Evolutionary conservation across 2,113 vertebrate species (phyloP), one percentile per base, ranked within the genome.

Genomic region (Steatornis caripensis): DNA sequence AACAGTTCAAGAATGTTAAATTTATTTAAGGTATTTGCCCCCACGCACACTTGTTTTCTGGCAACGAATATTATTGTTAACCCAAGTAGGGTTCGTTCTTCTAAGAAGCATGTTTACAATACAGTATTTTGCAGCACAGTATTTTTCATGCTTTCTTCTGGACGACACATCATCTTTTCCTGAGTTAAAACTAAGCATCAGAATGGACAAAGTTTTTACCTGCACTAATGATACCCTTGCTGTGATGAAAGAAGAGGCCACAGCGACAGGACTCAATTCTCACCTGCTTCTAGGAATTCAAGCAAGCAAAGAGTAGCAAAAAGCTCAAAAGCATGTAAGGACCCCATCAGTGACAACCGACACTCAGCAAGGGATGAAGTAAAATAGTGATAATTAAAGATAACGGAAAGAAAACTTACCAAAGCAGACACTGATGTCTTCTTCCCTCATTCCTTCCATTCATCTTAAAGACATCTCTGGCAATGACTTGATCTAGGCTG

Each of bases 321-420:
- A 74, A 49, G 58, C 81, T 62, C 54, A 34, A 90, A 80, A 86
- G 78, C 24, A 65, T 55, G 55, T 18, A n/a, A 82, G 85, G 60
- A 90, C 30, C 64, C 54, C 43, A 76, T 11, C 54, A 60, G 57
- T 30, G 65, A 48, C 62, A 62, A 30, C 20, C 48, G 48, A 87
- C 34, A 10, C 36, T 15, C 12, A 58, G 41, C 11, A 53, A 83
- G 57, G 41, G 49, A 36, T 0, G 3, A 76, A 82, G 46, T 32
- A 84, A 89, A 90, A 21, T 9, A 36, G 55, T 48, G 65, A 68
- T 32, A 72, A 91, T 81, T 54, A 61, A 72, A 90, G 84, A 34
- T 32, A 90, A 87, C 0, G 0, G 74, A 85, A 86, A 76, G 60
- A 57, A 89, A 96, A 97, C 96, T 97, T 92, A 98, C 97, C 96